These are phyloP conservation scores for Bagarius yarrelli DNA, from an alignment of 2,113 vertebrate genomes.

Conservation along the genomic window DNA sequence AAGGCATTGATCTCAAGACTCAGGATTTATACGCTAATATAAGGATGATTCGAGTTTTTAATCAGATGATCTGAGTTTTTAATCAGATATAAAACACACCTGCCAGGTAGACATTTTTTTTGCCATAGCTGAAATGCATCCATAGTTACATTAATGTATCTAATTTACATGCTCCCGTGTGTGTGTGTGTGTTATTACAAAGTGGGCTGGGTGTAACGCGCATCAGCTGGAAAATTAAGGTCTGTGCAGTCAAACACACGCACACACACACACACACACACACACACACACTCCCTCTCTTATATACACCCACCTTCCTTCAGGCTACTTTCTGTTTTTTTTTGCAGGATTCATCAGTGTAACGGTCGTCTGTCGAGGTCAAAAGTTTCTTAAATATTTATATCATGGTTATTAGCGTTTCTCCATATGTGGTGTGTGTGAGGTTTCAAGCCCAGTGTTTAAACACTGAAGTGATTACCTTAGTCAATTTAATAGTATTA, in stretches of 20 bases:
- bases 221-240: conserved; percentile 41
- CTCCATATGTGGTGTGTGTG: not conserved
- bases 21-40: too few species aligned
- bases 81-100: not conserved
- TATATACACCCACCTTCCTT: conserved; percentile 37
- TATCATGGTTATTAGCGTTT: not conserved
- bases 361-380: conserved; percentile 45
- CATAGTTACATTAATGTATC: conserved; percentile 1
- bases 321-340: conserved; percentile 36
- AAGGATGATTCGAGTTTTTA: too few species aligned
- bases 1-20: too few species aligned
- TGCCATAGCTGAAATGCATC: not conserved
- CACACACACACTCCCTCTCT: conserved; percentile 25
- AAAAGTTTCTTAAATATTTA: conserved; percentile 7
- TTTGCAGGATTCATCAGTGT: conserved; percentile 50
- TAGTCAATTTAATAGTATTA: not conserved
- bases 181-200: conserved; percentile 9
- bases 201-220: conserved; percentile 23
- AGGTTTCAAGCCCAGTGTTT: not conserved
- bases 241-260: conserved; percentile 14
- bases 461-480: not conserved
- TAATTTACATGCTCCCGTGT: not conserved
- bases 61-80: not conserved
- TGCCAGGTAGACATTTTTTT: not conserved
- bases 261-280: conserved; percentile 25